phyloP scores from a whole-genome alignment of 2,888 invertebrate genomes.

The Apodemia duryi region DNA sequence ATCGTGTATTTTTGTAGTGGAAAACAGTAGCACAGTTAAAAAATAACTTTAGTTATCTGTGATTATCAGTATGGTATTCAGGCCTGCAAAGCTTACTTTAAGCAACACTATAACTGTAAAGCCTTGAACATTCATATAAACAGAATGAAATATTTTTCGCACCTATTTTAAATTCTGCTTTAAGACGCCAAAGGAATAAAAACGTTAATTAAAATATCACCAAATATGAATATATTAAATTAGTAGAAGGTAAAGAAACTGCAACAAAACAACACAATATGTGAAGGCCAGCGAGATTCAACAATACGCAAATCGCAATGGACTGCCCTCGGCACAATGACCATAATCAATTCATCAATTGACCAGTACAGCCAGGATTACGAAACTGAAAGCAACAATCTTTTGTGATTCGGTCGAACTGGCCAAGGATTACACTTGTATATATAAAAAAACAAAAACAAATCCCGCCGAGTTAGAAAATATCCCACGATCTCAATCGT shows the following conservation, averaged over 20 bases:
- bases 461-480: neutral
- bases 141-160: neutral
- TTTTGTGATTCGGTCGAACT: conserved; percentile 47
- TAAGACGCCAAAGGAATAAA: conserved; percentile 35
- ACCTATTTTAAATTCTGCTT: neutral
- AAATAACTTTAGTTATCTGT: too few species aligned
- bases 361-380: conserved; percentile 51
- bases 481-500: conserved; percentile 20
- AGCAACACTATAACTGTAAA: neutral
- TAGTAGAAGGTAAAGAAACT: conserved; percentile 1
- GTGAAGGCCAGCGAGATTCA: conserved; percentile 43
- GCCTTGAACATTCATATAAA: neutral
- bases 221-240: conserved; percentile 18
- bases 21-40: too few species aligned
- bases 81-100: neutral
- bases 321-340: conserved; percentile 57
- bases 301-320: conserved; percentile 39
- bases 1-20: too few species aligned
- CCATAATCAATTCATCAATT: conserved; percentile 52
- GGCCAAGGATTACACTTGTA: conserved; percentile 47
- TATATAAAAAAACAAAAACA: neutral
- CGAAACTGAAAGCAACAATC: conserved; percentile 58
- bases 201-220: conserved; percentile 21
- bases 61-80: too few species aligned
- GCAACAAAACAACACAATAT: conserved; percentile 15